These are phyloP conservation scores for Clarias magur DNA, from an alignment of 2,113 vertebrate genomes.

Conservation along the genomic window DNA sequence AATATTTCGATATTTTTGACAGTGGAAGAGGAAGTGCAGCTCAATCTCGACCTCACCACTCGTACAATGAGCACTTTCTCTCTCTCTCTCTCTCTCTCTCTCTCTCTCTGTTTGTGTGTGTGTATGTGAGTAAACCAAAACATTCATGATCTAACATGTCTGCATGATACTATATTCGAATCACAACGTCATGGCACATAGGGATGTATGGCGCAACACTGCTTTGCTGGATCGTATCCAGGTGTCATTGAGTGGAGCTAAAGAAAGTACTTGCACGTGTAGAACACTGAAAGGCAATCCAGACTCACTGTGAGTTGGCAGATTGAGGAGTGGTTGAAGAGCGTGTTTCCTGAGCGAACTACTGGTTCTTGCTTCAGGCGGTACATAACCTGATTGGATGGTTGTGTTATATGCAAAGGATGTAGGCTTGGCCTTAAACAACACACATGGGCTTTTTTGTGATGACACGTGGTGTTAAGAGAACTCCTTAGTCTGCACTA, in stretches of 20 bases:
- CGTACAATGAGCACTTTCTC: too few species aligned
- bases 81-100: too few species aligned
- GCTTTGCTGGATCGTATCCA: slow-evolving; percentile 2
- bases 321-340: slow-evolving; percentile 17
- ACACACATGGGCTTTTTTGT: not conserved
- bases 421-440: not conserved
- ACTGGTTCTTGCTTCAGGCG: slow-evolving; percentile 6
- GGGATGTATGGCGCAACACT: not conserved
- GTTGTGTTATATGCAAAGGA: not conserved
- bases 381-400: not conserved
- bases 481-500: not conserved
- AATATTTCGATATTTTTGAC: too few species aligned
- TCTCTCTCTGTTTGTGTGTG: too few species aligned
- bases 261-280: slow-evolving; percentile 1
- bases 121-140: too few species aligned
- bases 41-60: too few species aligned
- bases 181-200: not conserved
- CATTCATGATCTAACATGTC: not conserved
- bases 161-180: not conserved
- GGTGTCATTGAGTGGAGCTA: not conserved
- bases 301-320: slow-evolving; percentile 11
- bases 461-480: not conserved
- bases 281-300: not conserved
- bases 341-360: not conserved
- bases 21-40: too few species aligned